Conservation (phyloP, 2,797 vertebrate species). For the Sebastes matsubarae region DNA sequence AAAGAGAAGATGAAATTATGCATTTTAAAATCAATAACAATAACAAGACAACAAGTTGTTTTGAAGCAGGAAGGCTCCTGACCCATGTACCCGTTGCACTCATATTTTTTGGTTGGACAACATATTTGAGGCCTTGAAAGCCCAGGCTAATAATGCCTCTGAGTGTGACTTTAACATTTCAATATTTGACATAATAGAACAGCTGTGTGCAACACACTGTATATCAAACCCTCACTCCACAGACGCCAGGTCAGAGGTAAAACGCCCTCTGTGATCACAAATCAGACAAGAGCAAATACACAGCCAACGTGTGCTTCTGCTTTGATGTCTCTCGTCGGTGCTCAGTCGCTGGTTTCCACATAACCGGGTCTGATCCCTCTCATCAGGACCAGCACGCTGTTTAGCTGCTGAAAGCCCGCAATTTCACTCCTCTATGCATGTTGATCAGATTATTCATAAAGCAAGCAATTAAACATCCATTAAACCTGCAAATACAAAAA, state of each 20-base stretch:
- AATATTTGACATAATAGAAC: constrained; percentile 5
- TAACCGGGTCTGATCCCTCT: constrained; percentile 55
- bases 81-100: neutral
- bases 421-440: constrained; percentile 68
- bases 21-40: neutral
- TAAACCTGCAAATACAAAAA: constrained; percentile 68
- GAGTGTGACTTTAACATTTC: neutral
- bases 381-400: constrained; percentile 52
- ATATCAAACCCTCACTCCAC: neutral
- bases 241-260: constrained; percentile 39
- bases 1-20: neutral
- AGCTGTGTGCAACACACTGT: neutral
- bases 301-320: neutral
- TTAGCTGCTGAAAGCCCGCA: constrained; percentile 63
- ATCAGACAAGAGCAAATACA: constrained; percentile 6
- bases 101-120: neutral
- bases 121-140: neutral
- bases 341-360: constrained; percentile 47
- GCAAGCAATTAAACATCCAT: constrained; percentile 73
- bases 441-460: constrained; percentile 69
- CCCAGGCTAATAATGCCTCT: neutral
- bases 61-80: neutral
- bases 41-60: neutral
- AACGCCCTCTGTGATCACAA: constrained; percentile 10
- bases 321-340: constrained; percentile 24